Base-by-base conservation (phyloP, 2,113 vertebrate genomes). In the Jacana jacana region DNA sequence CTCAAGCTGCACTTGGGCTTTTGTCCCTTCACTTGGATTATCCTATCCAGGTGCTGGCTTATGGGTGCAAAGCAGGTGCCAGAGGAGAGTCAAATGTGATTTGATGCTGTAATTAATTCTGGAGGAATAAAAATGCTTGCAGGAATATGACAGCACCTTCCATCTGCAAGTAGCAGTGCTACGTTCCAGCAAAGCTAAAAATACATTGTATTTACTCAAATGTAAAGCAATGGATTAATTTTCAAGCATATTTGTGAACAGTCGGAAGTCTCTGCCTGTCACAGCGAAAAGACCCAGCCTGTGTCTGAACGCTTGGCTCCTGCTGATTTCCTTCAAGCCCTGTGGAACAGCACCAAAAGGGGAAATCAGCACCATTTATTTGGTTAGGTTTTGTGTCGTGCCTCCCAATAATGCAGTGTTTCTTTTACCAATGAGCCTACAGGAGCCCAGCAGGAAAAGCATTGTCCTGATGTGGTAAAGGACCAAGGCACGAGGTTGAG, bases 51-150 rank as follows among this genome's bases (percentile, higher is more conserved):
- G 71, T 88, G 37, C 75, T 95, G 85, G 66, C 68, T 94, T 82
- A 27, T 5, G 31, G 63, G 70, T 91, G 58, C 28, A 73, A 81
- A 86, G 83, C 24, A 55, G 49, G 33, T 87, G 61, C 64, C 79
- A 93, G 70, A 96, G 70, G 63, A 85, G 11, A 89, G 55, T 68
- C 48, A 89, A 83, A 78, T 91, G 93, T 0, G 1, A 70, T 93
- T 91, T 81, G 49, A 96, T 77, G 68, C 46, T 71, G 37, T 73
- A 90, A 90, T 90, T 88, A 96, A 89, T 90, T 94, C 71, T 52
- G 27, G 30, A 78, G 89, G 79, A 93, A 70, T 77, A 66, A 93
- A 95, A 95, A 85, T 57, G 7, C 54, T 91, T 93, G 46, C 44
- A 83, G 76, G 78, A 96, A 63, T 86, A 52, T 55, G 71, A 86